Evolutionary conservation across 2,797 vertebrate species (phyloP), one percentile per base, ranked within the genome.

Genomic region (Crax fasciolata): DNA sequence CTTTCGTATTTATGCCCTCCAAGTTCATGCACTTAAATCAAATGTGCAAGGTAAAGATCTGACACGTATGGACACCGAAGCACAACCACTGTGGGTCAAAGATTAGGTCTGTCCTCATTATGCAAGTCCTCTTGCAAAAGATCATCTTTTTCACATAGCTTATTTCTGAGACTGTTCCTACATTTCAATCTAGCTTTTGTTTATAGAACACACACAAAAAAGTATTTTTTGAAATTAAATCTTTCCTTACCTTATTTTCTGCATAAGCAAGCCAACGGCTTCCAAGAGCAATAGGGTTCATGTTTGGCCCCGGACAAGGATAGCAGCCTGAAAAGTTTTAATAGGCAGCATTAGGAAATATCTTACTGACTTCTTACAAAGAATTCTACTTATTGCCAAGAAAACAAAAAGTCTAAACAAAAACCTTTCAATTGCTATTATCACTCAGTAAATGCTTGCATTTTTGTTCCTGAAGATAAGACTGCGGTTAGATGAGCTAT

Each of bases 211-310:
- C 11, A 39, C 39, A 41, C 6, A 38, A 44, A 15, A 9, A 16
- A 61, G 16, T 4, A 9, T 23, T 57, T 48, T 58, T 67, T 20
- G 2, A 49, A 51, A 23, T 18, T 4, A 44, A 72, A 46, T 8
- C n/a, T 57, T 24, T 48, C 52, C 96, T 97, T 98, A 99, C 99
- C 99, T 99, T 99, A 96, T 99, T 99, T 97, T 99, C 99, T 72
- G 99, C 99, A 54, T 99, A 99, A 87, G 99, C 99, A 67, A 99
- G 98, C 99, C 99, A 99, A 82, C 99, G 99, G 91, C 98, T 99
- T 87, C 99, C 99, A 78, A 99, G 98, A 93, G 99, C 99, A 87
- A 99, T 98, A 41, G 99, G 99, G 97, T 99, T 99, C 98, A 99
- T 98, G 96, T 99, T 99, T 93, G 99, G 99, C 92, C 99, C 99